Base-by-base conservation (phyloP, 2,888 invertebrate species). In the Eupelmus urozonus region DNA sequence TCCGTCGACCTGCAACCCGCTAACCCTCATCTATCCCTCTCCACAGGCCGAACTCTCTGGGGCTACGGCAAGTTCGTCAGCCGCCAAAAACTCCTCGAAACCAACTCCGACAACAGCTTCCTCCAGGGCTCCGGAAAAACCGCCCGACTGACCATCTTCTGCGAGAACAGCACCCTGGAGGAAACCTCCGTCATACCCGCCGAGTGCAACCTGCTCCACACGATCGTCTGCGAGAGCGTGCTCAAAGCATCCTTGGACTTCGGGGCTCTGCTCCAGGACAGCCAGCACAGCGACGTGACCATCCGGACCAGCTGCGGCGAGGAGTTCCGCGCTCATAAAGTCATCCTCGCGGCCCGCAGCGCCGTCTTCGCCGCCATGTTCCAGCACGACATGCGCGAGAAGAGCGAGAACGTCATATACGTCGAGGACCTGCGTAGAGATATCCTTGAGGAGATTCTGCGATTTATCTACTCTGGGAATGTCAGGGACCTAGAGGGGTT, bases 311-410 rank as follows among this genome's bases (percentile, higher is more conserved):
- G 40, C 7, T 11, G n/a, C 49, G 49, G 49, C n/a, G 7, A 20
- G 23, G 25, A 63, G 55, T 18, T 74, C 16, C 2, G 13, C 1
- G 66, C 66, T 4, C 74, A 74, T 25, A 66, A 45, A 57, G 65
- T 57, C 3, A 29, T 74, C 4, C 25, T 74, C 7, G 27, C 57
- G 25, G 45, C 49, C 5, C 55, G 65, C 18, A 76, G 76, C 25
- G 62, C 69, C 1, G 76, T 76, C 16, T 76, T 76, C 27, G 55
- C 60, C 18, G 18, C 7, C 7, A 69, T 76, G 69, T 76, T 76
- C 55, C 29, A 53, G 51, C 34, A 49, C 55, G 60, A 60, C 4
- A 76, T 76, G 76, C 18, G 18, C 0, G 76, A 76, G 42, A 49
- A 51, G 42, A 18, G 4, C 0, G 7, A 60, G 20, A 69, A 13